These are phyloP conservation scores for Gallirallus australis DNA, from an alignment of 2,797 vertebrate genomes.

Conservation along the genomic window DNA sequence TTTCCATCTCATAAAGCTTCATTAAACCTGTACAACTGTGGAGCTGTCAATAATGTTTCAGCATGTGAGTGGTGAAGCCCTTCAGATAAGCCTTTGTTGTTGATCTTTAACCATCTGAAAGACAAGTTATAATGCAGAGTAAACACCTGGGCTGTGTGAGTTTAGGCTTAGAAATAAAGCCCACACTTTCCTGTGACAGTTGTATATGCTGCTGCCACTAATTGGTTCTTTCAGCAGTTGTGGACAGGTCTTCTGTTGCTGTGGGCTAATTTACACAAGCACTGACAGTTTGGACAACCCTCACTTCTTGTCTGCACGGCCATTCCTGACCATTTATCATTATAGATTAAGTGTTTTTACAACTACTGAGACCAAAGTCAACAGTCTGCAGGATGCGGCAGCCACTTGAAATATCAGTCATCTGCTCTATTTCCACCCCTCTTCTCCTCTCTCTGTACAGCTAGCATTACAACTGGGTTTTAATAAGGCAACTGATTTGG, in stretches of 20 bases:
- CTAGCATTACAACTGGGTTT: not conserved
- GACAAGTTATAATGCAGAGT: constrained; percentile 43
- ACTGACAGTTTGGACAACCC: constrained; percentile 59
- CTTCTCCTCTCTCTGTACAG: not conserved
- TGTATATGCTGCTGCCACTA: constrained; percentile 64
- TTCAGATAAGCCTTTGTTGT: constrained; percentile 67
- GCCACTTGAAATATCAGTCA: constrained; percentile 50
- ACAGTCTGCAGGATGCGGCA: not conserved
- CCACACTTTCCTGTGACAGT: not conserved
- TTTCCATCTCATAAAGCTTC: constrained; percentile 28
- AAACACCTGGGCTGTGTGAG: constrained; percentile 53
- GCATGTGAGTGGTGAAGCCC: constrained; percentile 23
- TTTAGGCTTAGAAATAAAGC: constrained; percentile 58
- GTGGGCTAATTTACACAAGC: constrained; percentile 73
- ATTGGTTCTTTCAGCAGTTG: constrained; percentile 63
- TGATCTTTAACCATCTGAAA: constrained; percentile 68
- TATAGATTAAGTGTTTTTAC: constrained; percentile 66
- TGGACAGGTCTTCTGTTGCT: constrained; percentile 8
- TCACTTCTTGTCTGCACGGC: constrained; percentile 15
- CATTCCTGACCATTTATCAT: constrained; percentile 64
- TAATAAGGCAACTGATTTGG: constrained; percentile 35
- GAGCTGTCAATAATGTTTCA: constrained; percentile 48
- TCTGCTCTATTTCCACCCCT: constrained; percentile 1
- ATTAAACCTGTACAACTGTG: constrained; percentile 35
- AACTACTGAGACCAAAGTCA: constrained; percentile 31